phyloP scores from a whole-genome alignment of 2,113 vertebrate species.

The Phylloscopus whistleri region DNA sequence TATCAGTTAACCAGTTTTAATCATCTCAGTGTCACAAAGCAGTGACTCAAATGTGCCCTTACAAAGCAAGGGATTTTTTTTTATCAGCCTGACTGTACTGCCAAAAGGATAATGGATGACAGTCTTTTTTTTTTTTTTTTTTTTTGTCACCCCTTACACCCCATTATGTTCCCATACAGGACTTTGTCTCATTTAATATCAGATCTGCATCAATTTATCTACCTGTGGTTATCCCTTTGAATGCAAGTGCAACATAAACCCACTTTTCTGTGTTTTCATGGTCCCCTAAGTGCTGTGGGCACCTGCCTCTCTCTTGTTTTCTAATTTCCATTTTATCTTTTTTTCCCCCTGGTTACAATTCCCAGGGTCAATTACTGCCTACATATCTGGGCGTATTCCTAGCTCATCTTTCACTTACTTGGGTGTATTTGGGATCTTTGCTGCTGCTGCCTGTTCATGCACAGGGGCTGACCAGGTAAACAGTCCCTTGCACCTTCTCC shows the following conservation, averaged over 20 bases:
- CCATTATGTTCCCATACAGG: not conserved
- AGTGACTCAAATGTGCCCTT: not conserved
- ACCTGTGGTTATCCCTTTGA: not conserved
- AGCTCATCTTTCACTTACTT: not conserved
- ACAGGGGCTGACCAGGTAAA: not conserved
- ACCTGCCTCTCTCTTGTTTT: not conserved
- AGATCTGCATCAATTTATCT: not conserved
- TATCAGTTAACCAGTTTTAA: not conserved
- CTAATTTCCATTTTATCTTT: not conserved
- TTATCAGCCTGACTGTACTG: not conserved
- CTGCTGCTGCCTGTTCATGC: not conserved
- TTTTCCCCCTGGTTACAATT: not conserved
- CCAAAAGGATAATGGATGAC: not conserved
- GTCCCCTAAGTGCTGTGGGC: not conserved
- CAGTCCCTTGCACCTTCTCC: not conserved
- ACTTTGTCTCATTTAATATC: not conserved
- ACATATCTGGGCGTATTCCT: accelerated
- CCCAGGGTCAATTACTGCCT: not conserved
- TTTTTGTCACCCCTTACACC: not conserved
- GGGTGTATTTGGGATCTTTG: not conserved
- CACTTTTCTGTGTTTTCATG: not conserved
- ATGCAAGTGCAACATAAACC: not conserved
- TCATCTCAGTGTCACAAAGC: not conserved
- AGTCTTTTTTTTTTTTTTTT: not conserved
- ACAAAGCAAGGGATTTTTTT: not conserved